Base-by-base conservation (phyloP, 2,113 vertebrate genomes). In the Burhinus bistriatus region DNA sequence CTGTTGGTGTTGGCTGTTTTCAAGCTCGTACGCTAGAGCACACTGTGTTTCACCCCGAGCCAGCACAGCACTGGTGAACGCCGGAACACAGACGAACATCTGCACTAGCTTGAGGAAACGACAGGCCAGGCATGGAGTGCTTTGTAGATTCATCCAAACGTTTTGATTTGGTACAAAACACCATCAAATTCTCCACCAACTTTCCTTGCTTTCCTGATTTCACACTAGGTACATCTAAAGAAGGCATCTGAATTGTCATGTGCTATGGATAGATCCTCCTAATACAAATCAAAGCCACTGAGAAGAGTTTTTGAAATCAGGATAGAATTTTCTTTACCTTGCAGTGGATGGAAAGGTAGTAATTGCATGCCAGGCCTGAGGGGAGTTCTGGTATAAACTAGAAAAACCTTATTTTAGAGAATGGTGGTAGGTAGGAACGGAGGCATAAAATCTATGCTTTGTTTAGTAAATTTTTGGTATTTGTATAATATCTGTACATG, bases 371-470 rank as follows among this genome's bases (percentile, higher is more conserved):
- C 40, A 61, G 58, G 38, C 49, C 49, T n/a, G 30, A 54, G 30
- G 30, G 69, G 23, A 47, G 3, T 76, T 66, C 36, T 72, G 51
- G 65, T 83, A 47, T 90, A 83, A 78, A 80, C 69, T 42, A 81
- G 87, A 65, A 90, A 84, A 58, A 80, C 55, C 40, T 70, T 44
- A 51, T 51, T 83, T 23, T 75, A 81, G 95, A 76, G 93, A 87
- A 32, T 68, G 73, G 76, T 75, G 57, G n/a, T 66, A 95, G 93
- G 89, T 90, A 95, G 96, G 69, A 90, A 40, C 89, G 73, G 93
- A 93, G 86, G 38, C 66, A 55, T 61, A 76, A 58, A 70, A 23
- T 44, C 69, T 68, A 1, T 59, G 45, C 27, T 61, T 82, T 79
- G 62, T 91, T 93, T 89, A 91, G 84, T 75, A 61, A 88, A 95